These are phyloP conservation scores for Ammodytes marinus DNA, from an alignment of 2,113 vertebrate genomes.

Conservation along the genomic window DNA sequence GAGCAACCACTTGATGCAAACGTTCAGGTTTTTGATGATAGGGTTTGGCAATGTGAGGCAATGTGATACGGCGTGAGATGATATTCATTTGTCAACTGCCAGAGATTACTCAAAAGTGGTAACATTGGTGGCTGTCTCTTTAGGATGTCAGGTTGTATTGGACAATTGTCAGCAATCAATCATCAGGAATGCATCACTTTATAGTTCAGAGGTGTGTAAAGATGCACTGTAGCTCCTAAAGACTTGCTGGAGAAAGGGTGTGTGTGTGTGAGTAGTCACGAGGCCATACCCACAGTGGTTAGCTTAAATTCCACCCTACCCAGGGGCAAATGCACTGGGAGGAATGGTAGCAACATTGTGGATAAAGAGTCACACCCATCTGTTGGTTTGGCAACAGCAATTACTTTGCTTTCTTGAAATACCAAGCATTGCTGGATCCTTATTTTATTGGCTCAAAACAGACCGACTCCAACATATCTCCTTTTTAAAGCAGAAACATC, in stretches of 20 bases:
- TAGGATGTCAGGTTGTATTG: background rate
- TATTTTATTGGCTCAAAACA: constrained; percentile 17
- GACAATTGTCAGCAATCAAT: background rate
- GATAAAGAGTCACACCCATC: constrained; percentile 66
- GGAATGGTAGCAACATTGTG: constrained; percentile 54
- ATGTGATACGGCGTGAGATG: too few relatives aligned
- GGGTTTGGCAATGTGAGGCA: too few relatives aligned
- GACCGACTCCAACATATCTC: background rate
- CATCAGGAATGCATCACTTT: background rate
- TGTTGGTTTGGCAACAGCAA: constrained; percentile 62
- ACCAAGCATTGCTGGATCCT: constrained; percentile 37
- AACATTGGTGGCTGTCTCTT: background rate
- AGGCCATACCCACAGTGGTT: constrained; percentile 52
- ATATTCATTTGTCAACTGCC: background rate
- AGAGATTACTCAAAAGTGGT: background rate
- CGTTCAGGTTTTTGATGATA: background rate
- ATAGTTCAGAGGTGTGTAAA: constrained; percentile 6
- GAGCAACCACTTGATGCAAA: background rate
- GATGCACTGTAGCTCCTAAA: too few relatives aligned
- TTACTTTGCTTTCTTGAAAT: constrained; percentile 57
- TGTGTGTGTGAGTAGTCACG: constrained; percentile 51
- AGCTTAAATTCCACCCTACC: constrained; percentile 56
- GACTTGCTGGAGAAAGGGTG: background rate
- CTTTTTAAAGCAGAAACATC: background rate
- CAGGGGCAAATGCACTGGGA: constrained; percentile 60